phyloP scores from a whole-genome alignment of 2,888 invertebrate genomes.

The Rhamphomyia laevipes region DNA sequence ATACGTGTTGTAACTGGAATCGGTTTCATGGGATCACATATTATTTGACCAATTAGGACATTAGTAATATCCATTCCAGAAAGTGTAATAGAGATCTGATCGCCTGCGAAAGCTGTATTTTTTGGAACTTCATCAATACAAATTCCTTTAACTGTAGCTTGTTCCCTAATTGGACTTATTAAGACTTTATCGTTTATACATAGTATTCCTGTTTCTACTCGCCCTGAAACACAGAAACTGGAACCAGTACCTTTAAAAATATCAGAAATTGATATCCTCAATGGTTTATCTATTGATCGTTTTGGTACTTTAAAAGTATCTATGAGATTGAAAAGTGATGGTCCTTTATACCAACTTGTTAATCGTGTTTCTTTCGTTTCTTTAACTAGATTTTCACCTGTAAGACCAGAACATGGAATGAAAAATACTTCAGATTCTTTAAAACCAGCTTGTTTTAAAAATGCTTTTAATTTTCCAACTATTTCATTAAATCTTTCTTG shows the following conservation, averaged over 20 bases:
- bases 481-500: slow-evolving; percentile 86
- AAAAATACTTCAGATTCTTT: slow-evolving; percentile 76
- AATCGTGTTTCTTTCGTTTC: slow-evolving; percentile 51
- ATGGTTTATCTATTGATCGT: slow-evolving; percentile 75
- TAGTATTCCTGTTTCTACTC: slow-evolving; percentile 82
- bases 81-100: slow-evolving; percentile 75
- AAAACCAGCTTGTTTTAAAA: slow-evolving; percentile 85
- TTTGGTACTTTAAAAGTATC: slow-evolving; percentile 79
- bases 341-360: slow-evolving; percentile 70
- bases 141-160: slow-evolving; percentile 67
- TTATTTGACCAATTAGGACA: slow-evolving; percentile 72
- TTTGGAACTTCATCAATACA: slow-evolving; percentile 60
- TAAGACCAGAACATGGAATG: slow-evolving; percentile 93
- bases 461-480: slow-evolving; percentile 61
- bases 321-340: slow-evolving; percentile 73
- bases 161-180: slow-evolving; percentile 74
- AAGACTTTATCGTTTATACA: slow-evolving; percentile 77
- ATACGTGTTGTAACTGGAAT: slow-evolving; percentile 72
- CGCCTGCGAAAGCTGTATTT: slow-evolving; percentile 82
- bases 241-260: slow-evolving; percentile 86
- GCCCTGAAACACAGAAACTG: slow-evolving; percentile 83
- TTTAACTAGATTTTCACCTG: slow-evolving; percentile 80
- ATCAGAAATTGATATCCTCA: slow-evolving; percentile 88
- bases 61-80: slow-evolving; percentile 69
- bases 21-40: slow-evolving; percentile 72